phyloP scores from a whole-genome alignment of 2,888 invertebrate genomes.

The Halictus quadricinctus region DNA sequence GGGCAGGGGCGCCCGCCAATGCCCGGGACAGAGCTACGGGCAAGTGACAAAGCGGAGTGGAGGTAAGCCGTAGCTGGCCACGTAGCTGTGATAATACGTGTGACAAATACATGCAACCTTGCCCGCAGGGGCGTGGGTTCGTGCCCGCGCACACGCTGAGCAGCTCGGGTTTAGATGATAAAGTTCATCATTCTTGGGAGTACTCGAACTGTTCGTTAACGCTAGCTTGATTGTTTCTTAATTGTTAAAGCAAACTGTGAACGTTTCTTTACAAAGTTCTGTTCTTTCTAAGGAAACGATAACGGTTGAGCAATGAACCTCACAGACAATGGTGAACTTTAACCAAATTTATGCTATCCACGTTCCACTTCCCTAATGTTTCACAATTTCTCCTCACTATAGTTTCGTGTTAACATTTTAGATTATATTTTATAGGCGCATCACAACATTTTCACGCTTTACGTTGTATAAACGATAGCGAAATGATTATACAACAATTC shows the following conservation, averaged over 20 bases:
- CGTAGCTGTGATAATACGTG: no score
- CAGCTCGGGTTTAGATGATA: no score
- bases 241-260: not conserved
- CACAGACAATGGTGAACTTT: not conserved
- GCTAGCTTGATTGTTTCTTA: not conserved
- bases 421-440: not conserved
- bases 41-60: no score
- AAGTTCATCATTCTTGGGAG: not conserved
- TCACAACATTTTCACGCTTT: not conserved
- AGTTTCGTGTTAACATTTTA: not conserved
- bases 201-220: not conserved
- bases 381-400: not conserved
- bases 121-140: no score
- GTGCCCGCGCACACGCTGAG: no score
- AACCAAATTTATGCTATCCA: not conserved
- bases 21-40: no score
- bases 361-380: not conserved
- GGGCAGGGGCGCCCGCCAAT: no score
- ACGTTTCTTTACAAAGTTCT: not conserved
- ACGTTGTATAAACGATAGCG: not conserved
- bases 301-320: conserved; percentile 10
- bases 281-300: conserved; percentile 5
- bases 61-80: no score
- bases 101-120: no score
- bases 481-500: conserved; percentile 1